Evolutionary conservation across 2,113 vertebrate species (phyloP).

Genomic region (Larimichthys polyactis): DNA sequence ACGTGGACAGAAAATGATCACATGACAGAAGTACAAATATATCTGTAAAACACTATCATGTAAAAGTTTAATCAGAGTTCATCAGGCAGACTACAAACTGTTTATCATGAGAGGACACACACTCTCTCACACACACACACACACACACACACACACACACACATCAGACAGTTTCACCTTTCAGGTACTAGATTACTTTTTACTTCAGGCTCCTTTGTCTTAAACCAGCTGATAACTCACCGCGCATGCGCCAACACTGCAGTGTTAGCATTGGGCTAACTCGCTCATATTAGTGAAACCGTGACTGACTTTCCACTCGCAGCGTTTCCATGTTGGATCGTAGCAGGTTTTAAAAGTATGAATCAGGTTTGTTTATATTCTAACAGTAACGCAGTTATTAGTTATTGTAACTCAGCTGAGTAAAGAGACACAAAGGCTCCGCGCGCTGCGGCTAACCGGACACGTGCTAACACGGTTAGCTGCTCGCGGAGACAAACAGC

Average conservation of each 20-base stretch:
- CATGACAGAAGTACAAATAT: neutral
- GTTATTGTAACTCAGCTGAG: fast-evolving
- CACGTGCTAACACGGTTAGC: conserved; percentile 24
- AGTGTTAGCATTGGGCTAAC: conserved; percentile 41
- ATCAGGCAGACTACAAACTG: neutral
- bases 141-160: too few relatives aligned
- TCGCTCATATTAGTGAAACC: neutral
- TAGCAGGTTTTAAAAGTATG: neutral
- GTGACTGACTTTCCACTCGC: neutral
- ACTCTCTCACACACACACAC: too few relatives aligned
- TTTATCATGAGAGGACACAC: neutral
- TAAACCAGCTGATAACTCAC: too few relatives aligned
- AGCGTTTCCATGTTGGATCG: neutral
- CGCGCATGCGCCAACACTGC: neutral
- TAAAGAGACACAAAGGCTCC: neutral
- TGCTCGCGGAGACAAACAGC: neutral
- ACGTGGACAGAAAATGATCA: too few relatives aligned
- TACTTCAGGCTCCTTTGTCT: neutral
- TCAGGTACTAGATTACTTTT: too few relatives aligned
- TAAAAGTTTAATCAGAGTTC: neutral
- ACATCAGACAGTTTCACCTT: too few relatives aligned
- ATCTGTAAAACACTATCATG: neutral
- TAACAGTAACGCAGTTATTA: neutral
- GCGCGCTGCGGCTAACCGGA: conserved; percentile 15
- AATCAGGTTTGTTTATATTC: fast-evolving